phyloP scores from a whole-genome alignment of 2,888 invertebrate genomes.

The Cryptops parisi region DNA sequence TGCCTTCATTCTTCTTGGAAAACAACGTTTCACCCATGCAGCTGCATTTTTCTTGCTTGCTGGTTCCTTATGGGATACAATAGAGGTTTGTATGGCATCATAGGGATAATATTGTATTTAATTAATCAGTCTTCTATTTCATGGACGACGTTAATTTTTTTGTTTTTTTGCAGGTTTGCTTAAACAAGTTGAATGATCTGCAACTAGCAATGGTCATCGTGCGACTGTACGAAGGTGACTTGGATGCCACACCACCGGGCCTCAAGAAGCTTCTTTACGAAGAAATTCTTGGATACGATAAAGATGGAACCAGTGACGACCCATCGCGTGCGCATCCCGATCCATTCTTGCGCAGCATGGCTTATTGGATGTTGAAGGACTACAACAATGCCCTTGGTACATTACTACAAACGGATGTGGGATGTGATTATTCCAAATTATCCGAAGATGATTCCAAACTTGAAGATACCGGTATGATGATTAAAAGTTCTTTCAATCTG shows the following conservation, averaged over 20 bases:
- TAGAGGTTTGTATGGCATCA: slow-evolving; percentile 49
- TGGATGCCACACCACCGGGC: slow-evolving; percentile 50
- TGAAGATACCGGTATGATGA: slow-evolving; percentile 7
- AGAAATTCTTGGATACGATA: slow-evolving; percentile 44
- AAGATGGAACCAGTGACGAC: slow-evolving; percentile 50
- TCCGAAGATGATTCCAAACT: slow-evolving; percentile 20
- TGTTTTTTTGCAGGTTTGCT: slow-evolving; percentile 50
- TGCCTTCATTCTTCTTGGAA: slow-evolving; percentile 88
- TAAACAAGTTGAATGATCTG: slow-evolving; percentile 83
- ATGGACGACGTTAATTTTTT: slow-evolving; percentile 14
- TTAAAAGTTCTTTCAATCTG: no score
- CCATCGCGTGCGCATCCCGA: slow-evolving; percentile 69
- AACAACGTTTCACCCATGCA: slow-evolving; percentile 92
- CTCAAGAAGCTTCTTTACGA: slow-evolving; percentile 61
- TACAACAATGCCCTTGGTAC: slow-evolving; percentile 77
- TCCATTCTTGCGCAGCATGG: slow-evolving; percentile 96
- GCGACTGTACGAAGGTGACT: slow-evolving; percentile 64
- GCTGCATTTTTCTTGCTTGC: slow-evolving; percentile 96
- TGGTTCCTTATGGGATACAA: slow-evolving; percentile 83
- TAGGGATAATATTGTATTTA: not conserved
- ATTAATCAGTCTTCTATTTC: not conserved
- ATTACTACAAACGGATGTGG: slow-evolving; percentile 60
- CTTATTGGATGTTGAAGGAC: slow-evolving; percentile 88
- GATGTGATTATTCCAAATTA: slow-evolving; percentile 34
- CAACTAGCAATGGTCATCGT: slow-evolving; percentile 91